phyloP scores from a whole-genome alignment of 2,888 invertebrate species.

The Lissocephala sabroskyi region DNA sequence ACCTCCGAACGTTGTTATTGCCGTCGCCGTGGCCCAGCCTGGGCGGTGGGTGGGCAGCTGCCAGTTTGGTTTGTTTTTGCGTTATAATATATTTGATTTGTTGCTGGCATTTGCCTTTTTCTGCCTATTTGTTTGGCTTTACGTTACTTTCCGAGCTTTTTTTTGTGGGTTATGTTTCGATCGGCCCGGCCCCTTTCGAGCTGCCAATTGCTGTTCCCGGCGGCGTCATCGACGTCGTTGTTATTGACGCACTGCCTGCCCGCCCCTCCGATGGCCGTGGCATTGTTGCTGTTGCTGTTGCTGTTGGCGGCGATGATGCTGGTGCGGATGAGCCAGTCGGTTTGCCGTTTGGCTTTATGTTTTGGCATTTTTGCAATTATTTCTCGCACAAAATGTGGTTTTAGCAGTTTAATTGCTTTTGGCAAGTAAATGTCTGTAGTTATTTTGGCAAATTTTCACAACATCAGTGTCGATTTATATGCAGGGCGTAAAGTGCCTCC shows the following conservation, averaged over 20 bases:
- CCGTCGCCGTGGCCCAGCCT: neutral
- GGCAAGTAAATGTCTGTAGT: conserved; percentile 52
- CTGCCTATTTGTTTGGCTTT: conserved; percentile 40
- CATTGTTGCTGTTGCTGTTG: conserved; percentile 10
- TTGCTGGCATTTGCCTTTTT: conserved; percentile 41
- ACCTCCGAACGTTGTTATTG: neutral
- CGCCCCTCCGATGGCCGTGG: conserved; percentile 11
- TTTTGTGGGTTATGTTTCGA: neutral
- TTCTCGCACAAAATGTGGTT: conserved; percentile 65
- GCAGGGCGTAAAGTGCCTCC: conserved; percentile 40
- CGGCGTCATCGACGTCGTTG: conserved; percentile 20
- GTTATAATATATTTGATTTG: conserved; percentile 65
- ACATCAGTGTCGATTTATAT: conserved; percentile 65
- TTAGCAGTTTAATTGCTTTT: conserved; percentile 64
- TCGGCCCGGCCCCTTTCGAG: neutral
- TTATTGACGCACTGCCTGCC: conserved; percentile 32
- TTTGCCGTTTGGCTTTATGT: conserved; percentile 59
- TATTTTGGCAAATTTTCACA: conserved; percentile 63
- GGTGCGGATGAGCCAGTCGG: conserved; percentile 25
- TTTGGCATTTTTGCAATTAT: conserved; percentile 66
- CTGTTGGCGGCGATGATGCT: conserved; percentile 16
- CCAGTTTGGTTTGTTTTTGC: conserved; percentile 58
- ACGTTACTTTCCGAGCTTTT: too few species aligned
- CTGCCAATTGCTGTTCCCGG: neutral
- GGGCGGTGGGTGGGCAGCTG: conserved; percentile 23